A percentile compares a stretch with the other conserved stretches of the same genome.
These are phyloP conservation scores for Sebastolobus altivelis DNA, from an alignment of 2,797 vertebrate genomes.

Conservation along the genomic window DNA sequence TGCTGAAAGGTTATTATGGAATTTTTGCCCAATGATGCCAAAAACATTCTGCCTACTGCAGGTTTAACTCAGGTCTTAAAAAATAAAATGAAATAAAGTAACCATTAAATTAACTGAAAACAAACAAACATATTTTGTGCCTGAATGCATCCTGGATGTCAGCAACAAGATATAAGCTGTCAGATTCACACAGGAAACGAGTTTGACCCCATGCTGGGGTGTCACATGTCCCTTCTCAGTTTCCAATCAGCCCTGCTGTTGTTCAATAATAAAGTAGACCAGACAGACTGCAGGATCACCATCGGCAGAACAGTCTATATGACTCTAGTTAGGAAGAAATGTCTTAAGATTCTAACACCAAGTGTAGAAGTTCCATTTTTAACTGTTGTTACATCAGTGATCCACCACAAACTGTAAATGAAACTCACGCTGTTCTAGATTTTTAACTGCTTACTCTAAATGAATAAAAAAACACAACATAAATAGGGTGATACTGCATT, in stretches of 20 bases:
- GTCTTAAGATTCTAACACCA: background rate
- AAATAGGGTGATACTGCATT: too few relatives aligned
- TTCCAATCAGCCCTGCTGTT: slow-evolving; percentile 32
- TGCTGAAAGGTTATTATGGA: too few relatives aligned
- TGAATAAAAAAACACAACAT: too few relatives aligned
- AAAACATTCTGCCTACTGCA: too few relatives aligned
- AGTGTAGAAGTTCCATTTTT: background rate
- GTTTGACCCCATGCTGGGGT: slow-evolving; percentile 42
- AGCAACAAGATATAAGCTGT: slow-evolving; percentile 25
- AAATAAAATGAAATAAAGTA: background rate
- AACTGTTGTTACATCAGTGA: background rate
- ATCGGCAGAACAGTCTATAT: background rate
- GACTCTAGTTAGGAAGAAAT: background rate
- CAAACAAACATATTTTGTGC: background rate
- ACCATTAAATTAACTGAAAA: background rate
- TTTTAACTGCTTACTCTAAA: background rate
- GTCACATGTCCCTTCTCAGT: slow-evolving; percentile 53
- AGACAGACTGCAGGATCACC: background rate
- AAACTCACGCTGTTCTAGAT: background rate
- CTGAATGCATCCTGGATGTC: background rate
- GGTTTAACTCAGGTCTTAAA: background rate
- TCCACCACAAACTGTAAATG: background rate
- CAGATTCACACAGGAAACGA: slow-evolving; percentile 26
- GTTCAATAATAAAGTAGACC: slow-evolving; percentile 57
- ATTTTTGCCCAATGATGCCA: too few relatives aligned